Evolutionary conservation across 2,113 vertebrate genomes (phyloP), one percentile per base, ranked within the genome.

Genomic region (Pristiophorus japonicus): DNA sequence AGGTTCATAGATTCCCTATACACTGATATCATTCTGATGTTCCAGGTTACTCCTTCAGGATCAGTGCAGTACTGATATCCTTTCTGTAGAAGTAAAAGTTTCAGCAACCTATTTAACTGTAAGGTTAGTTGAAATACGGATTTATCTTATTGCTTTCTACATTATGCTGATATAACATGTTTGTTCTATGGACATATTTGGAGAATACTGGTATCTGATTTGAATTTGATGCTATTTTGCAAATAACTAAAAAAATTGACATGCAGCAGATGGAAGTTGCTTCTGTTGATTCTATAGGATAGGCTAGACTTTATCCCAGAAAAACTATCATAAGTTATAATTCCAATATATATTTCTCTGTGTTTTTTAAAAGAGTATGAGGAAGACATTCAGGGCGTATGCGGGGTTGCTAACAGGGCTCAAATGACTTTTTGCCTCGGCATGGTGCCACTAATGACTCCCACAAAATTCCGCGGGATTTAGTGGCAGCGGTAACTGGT

Each of bases 1-100:
- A 63, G n/a, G 59, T 22, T 92, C 59, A 92, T 63, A 42, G 88
- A 92, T 63, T 92, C 88, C 59, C 59, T 92, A 42, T 92, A 92
- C 88, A 92, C 88, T 92, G 59, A 92, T 92, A n/a, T 65, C 34
- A 63, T 92, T 92, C 62, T 92, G 88, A 65, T 92, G 34, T 38
- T 91, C 88, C 16, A n/a, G n/a, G n/a, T 38, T 92, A 22, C n/a
- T 65, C 88, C 88, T 38, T 11, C 65, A n/a, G n/a, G 88, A 92
- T 65, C 59, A 38, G 0, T 6, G 6, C 18, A 63, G 34, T n/a
- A 63, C 34, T 92, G 30, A 0, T 63, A 38, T 38, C 59, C 22
- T 92, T 65, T 92, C n/a, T 42, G 59, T 65, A 38, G 5, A 63
- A 92, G 59, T 38, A 65, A 92, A 65, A 92, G 88, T 94, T 70